Conservation (phyloP, 2,888 invertebrate species). For the Platypus cylindrus region DNA sequence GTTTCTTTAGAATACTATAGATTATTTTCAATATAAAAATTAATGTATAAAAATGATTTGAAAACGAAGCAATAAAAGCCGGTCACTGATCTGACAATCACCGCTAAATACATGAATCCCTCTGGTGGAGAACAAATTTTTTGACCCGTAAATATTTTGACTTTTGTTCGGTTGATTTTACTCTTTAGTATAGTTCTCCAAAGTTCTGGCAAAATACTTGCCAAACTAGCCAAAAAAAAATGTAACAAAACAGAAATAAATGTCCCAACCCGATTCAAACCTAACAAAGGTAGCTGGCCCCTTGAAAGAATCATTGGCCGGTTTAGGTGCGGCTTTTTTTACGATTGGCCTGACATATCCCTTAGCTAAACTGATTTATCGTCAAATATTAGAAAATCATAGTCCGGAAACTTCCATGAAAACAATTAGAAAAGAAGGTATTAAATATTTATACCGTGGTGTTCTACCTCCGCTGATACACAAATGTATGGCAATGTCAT, state of each 20-base stretch:
- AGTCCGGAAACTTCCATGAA: slow-evolving; percentile 8
- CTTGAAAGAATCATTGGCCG: slow-evolving; percentile 15
- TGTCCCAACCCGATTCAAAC: slow-evolving; percentile 7
- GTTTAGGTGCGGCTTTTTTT: slow-evolving; percentile 14
- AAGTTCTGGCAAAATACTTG: not conserved
- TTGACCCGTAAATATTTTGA: too few relatives aligned
- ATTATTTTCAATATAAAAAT: too few relatives aligned
- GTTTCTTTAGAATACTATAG: too few relatives aligned
- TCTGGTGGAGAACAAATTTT: too few relatives aligned
- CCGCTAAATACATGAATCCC: too few relatives aligned
- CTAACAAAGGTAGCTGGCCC: slow-evolving; percentile 1
- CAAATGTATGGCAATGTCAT: slow-evolving; percentile 13
- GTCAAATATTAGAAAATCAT: slow-evolving; percentile 17
- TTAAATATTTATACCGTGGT: slow-evolving; percentile 15
- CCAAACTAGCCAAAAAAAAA: slow-evolving; percentile 3
- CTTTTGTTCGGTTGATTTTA: too few relatives aligned
- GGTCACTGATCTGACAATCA: not conserved
- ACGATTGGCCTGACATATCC: slow-evolving; percentile 16
- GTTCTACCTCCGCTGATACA: slow-evolving; percentile 17
- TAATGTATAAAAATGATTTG: too few relatives aligned
- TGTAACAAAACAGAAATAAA: slow-evolving; percentile 8
- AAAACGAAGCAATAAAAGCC: too few relatives aligned
- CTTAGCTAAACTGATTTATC: slow-evolving; percentile 18
- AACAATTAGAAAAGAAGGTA: slow-evolving; percentile 14
- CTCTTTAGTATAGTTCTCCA: too few relatives aligned